A percentile compares a stretch with the other conserved stretches of the same genome.
phyloP scores from a whole-genome alignment of 2,797 vertebrate species.

The Diplodus puntazzo region DNA sequence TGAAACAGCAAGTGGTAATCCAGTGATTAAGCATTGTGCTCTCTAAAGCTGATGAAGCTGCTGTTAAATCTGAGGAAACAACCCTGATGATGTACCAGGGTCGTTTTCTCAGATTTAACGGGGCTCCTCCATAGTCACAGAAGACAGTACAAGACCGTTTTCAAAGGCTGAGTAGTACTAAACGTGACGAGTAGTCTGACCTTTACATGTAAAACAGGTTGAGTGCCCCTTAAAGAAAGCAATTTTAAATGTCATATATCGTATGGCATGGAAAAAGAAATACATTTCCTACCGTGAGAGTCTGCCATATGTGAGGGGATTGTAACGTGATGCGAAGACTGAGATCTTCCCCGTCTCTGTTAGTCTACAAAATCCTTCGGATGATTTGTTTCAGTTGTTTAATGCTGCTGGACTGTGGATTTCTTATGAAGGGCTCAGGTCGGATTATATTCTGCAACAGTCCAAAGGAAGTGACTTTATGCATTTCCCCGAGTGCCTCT shows the following conservation, averaged over 20 bases:
- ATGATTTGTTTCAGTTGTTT: too few relatives aligned
- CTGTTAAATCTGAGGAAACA: too few relatives aligned
- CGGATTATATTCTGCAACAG: too few relatives aligned
- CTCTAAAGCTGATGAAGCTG: slow-evolving; percentile 5
- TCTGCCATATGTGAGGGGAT: background rate
- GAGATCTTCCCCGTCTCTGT: too few relatives aligned
- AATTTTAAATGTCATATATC: background rate
- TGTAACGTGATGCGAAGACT: too few relatives aligned
- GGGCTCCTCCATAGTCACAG: background rate
- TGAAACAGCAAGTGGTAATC: slow-evolving; percentile 24
- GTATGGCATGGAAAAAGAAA: background rate
- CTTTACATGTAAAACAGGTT: background rate
- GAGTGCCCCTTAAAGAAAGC: background rate
- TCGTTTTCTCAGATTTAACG: slow-evolving; percentile 2
- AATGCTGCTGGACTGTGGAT: too few relatives aligned
- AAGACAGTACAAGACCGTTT: background rate
- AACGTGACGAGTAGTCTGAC: background rate
- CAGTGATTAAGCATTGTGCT: slow-evolving; percentile 24
- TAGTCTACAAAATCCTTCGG: too few relatives aligned
- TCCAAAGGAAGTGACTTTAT: too few relatives aligned
- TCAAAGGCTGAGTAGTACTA: background rate
- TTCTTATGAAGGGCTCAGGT: too few relatives aligned
- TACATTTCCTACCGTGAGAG: background rate
- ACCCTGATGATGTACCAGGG: background rate
- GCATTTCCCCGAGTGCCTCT: too few relatives aligned